Evolutionary conservation across 2,888 invertebrate species (phyloP).

Genomic region (Zootermopsis nevadensis): DNA sequence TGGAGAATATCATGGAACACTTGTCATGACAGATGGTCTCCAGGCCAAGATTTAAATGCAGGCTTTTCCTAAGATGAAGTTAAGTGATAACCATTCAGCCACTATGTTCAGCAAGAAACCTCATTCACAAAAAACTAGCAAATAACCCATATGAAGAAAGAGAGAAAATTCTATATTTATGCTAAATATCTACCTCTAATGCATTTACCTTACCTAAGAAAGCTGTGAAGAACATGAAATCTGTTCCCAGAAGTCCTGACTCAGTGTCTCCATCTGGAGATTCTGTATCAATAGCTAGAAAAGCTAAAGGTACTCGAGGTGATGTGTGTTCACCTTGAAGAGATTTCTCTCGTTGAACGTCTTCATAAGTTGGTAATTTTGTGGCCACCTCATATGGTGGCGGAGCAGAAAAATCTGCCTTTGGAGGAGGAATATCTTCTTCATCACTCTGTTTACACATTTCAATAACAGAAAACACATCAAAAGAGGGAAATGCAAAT

Average conservation of each 20-base stretch:
- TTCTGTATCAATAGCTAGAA: constrained; percentile 82
- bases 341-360: constrained; percentile 89
- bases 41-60: too few relatives aligned
- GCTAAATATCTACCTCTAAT: too few relatives aligned
- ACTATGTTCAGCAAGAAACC: too few relatives aligned
- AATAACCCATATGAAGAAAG: neutral
- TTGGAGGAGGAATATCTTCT: constrained; percentile 83
- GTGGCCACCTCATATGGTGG: constrained; percentile 89
- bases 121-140: too few relatives aligned
- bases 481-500: too few relatives aligned
- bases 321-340: constrained; percentile 72
- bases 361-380: constrained; percentile 91
- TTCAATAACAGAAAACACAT: neutral
- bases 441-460: constrained; percentile 42
- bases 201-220: constrained; percentile 76
- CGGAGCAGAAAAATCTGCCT: constrained; percentile 86
- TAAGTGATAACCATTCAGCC: too few relatives aligned
- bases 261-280: constrained; percentile 79
- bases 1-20: too few relatives aligned
- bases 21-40: too few relatives aligned
- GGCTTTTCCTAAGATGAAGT: too few relatives aligned
- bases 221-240: constrained; percentile 92
- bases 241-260: constrained; percentile 87
- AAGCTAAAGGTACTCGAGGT: constrained; percentile 68
- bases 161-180: neutral